Percentiles rank a stretch among this genome's conserved stretches.
phyloP scores from a whole-genome alignment of 1,140 invertebrate genomes.

The Drosophila tropicalis region DNA sequence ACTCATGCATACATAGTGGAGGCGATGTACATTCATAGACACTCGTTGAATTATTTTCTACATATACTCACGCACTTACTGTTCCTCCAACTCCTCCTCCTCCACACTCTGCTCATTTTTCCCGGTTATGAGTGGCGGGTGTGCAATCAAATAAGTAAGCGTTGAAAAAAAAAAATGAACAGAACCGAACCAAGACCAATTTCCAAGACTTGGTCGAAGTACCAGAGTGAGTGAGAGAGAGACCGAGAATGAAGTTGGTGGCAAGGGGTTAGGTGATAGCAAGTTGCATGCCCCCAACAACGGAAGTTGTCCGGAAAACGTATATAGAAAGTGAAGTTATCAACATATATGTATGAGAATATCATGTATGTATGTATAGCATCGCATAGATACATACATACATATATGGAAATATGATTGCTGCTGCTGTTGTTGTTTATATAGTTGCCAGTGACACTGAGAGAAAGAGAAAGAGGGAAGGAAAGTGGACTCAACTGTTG shows the following conservation, averaged over 20 bases:
- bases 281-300: conserved; percentile 54
- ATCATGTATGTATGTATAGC: conserved; percentile 28
- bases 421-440: conserved; percentile 18
- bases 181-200: conserved; percentile 38
- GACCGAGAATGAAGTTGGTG: neutral
- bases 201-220: conserved; percentile 26
- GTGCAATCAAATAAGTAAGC: conserved; percentile 56
- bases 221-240: conserved; percentile 14
- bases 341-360: conserved; percentile 36
- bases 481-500: conserved; percentile 45
- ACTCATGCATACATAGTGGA: conserved; percentile 19
- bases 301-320: conserved; percentile 61
- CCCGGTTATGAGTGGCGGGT: conserved; percentile 51
- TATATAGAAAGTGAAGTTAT: conserved; percentile 61
- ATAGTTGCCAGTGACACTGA: conserved; percentile 53
- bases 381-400: too few relatives aligned
- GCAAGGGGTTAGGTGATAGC: conserved; percentile 17
- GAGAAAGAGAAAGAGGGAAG: conserved; percentile 5
- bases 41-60: conserved; percentile 40
- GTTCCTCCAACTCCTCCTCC: too few relatives aligned
- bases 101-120: neutral
- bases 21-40: conserved; percentile 12
- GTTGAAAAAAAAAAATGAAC: conserved; percentile 37
- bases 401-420: conserved; percentile 16
- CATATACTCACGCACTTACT: conserved; percentile 52